phyloP scores from a whole-genome alignment of 2,113 vertebrate species.

The Pleuronectes platessa region DNA sequence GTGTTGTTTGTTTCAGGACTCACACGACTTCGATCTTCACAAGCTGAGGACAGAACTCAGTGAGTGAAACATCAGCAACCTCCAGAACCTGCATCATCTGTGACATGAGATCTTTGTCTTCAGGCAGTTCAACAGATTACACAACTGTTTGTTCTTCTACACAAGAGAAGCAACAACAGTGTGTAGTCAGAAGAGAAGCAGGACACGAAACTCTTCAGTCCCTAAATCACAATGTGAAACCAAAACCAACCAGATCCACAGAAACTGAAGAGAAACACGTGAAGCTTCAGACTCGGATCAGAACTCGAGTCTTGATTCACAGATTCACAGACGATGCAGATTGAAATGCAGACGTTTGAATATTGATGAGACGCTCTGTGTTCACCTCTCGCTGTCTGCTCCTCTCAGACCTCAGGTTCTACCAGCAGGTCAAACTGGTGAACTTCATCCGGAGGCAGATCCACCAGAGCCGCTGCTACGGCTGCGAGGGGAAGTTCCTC shows the following conservation, averaged over 20 bases:
- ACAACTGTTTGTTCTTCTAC: neutral
- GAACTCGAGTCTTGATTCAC: neutral
- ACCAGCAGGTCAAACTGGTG: slow-evolving; percentile 96
- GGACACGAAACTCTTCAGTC: too few species aligned
- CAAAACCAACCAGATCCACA: too few species aligned
- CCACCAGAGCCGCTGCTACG: slow-evolving; percentile 90
- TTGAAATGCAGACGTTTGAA: neutral
- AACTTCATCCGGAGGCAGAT: slow-evolving; percentile 96
- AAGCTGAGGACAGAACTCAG: slow-evolving; percentile 89
- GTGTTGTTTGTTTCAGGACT: slow-evolving; percentile 77
- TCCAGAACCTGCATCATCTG: too few species aligned
- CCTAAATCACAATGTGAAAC: too few species aligned
- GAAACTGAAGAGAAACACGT: too few species aligned
- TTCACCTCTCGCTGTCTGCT: neutral
- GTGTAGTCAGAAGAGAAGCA: too few species aligned
- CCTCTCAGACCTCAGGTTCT: slow-evolving; percentile 89
- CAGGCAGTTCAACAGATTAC: neutral
- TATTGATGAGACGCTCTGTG: neutral
- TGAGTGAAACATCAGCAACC: slow-evolving; percentile 76
- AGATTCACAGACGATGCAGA: neutral
- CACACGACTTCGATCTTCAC: slow-evolving; percentile 91
- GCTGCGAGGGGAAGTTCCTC: slow-evolving; percentile 86
- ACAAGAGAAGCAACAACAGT: too few species aligned
- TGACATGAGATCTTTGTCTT: too few species aligned
- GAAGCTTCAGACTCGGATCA: too few species aligned